Conservation (phyloP, 2,797 vertebrate genomes). For the Chelonia mydas region DNA sequence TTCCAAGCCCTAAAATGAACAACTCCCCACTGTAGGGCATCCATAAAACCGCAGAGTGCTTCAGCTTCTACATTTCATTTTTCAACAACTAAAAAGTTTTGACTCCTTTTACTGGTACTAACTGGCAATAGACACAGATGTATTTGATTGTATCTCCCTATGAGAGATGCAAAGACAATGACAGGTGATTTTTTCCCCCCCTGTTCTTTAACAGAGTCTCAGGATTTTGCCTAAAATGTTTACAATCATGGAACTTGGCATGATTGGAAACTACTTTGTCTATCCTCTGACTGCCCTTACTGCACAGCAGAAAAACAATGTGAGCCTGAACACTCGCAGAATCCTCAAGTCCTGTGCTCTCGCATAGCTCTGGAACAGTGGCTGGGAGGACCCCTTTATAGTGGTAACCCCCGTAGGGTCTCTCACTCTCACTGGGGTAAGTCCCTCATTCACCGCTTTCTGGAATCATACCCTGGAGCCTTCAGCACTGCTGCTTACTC, state of each 20-base stretch:
- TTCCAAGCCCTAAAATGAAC: background rate
- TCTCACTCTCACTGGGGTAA: too few species aligned
- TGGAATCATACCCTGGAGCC: too few species aligned
- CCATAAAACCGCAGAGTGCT: too few species aligned
- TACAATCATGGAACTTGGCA: background rate
- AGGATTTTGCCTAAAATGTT: background rate
- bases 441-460: too few species aligned
- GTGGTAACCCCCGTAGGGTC: too few species aligned
- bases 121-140: background rate
- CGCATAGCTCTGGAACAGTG: too few species aligned
- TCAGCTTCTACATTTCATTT: too few species aligned
- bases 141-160: background rate
- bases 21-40: background rate
- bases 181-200: background rate
- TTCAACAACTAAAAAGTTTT: background rate
- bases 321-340: background rate
- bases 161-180: slow-evolving; percentile 3
- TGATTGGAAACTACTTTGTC: background rate
- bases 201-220: background rate
- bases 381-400: too few species aligned
- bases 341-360: too few species aligned
- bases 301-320: background rate
- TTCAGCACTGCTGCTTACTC: too few species aligned
- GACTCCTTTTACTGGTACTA: background rate
- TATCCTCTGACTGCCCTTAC: background rate